These are phyloP conservation scores for Clunio marinus DNA, from an alignment of 2,888 invertebrate species.

Conservation along the genomic window DNA sequence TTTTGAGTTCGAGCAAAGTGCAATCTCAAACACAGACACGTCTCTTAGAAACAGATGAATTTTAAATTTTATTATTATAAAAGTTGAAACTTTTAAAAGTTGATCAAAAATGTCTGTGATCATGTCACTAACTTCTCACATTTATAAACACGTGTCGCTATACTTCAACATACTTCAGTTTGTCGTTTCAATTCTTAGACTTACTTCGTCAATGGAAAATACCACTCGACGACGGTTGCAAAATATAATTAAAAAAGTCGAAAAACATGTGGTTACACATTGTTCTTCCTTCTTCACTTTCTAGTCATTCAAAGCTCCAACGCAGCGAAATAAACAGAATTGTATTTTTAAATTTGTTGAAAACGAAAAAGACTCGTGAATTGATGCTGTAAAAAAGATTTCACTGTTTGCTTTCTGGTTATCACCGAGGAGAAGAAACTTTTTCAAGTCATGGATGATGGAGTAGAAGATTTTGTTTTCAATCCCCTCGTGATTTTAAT, in stretches of 20 bases:
- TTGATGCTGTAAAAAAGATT: not conserved
- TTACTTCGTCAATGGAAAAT: not conserved
- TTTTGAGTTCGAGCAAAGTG: too few relatives aligned
- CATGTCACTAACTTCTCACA: not conserved
- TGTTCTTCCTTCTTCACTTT: not conserved
- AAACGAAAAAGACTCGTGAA: too few relatives aligned
- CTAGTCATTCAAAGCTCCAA: not conserved
- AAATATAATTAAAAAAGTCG: not conserved
- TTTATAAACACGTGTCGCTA: not conserved
- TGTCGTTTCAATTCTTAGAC: slow-evolving; percentile 1
- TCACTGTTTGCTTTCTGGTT: not conserved
- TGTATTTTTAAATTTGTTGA: not conserved
- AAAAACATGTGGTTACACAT: not conserved
- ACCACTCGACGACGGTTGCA: slow-evolving; percentile 5
- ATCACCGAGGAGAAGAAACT: not conserved
- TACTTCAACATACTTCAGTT: not conserved
- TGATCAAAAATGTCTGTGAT: not conserved
- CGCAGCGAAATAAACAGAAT: not conserved
- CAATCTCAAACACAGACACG: not conserved
- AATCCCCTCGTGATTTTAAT: not conserved
- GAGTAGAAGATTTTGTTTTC: not conserved
- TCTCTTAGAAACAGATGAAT: not conserved
- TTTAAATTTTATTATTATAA: too few relatives aligned
- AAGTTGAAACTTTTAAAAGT: too few relatives aligned
- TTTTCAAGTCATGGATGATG: not conserved